Evolutionary conservation across 2,888 invertebrate genomes (phyloP).

Genomic region (Drosophila melanosoma): DNA sequence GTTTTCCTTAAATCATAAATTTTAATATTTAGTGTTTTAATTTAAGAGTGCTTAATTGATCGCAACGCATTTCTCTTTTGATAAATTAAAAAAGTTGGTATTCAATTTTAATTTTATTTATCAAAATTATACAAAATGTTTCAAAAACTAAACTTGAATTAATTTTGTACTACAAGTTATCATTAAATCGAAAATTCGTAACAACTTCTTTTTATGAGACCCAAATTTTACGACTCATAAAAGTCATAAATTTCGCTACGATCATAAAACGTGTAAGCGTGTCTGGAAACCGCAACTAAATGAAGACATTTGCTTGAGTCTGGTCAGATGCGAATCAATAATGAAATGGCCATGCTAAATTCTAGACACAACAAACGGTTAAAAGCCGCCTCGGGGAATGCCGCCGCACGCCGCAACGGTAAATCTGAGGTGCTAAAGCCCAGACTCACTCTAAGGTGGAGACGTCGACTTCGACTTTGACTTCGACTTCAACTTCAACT

Average conservation of each 20-base stretch:
- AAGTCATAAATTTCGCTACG: slow-evolving; percentile 43
- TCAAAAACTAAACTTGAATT: not conserved
- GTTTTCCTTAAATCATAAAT: not conserved
- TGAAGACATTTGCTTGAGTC: slow-evolving; percentile 54
- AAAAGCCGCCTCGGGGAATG: slow-evolving; percentile 63
- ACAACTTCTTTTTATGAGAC: slow-evolving; percentile 7
- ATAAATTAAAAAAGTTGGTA: not conserved
- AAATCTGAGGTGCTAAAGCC: slow-evolving; percentile 44
- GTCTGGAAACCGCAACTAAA: slow-evolving; percentile 34
- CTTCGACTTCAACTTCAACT: slow-evolving; percentile 39
- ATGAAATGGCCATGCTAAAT: slow-evolving; percentile 76
- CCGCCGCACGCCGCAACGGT: slow-evolving; percentile 66
- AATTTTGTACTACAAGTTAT: not conserved
- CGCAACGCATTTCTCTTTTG: not conserved
- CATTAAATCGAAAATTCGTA: not conserved
- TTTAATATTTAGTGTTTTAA: not conserved
- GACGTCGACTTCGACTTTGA: slow-evolving; percentile 11
- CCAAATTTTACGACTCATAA: slow-evolving; percentile 15
- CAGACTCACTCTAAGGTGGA: slow-evolving; percentile 19
- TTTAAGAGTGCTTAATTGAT: not conserved
- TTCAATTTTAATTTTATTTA: not conserved
- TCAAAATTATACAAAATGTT: not conserved
- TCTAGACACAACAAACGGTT: slow-evolving; percentile 67
- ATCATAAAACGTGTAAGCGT: slow-evolving; percentile 27
- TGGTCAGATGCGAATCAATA: slow-evolving; percentile 68